phyloP scores from a whole-genome alignment of 2,797 vertebrate species.

The Paratrypauchen microcephalus region DNA sequence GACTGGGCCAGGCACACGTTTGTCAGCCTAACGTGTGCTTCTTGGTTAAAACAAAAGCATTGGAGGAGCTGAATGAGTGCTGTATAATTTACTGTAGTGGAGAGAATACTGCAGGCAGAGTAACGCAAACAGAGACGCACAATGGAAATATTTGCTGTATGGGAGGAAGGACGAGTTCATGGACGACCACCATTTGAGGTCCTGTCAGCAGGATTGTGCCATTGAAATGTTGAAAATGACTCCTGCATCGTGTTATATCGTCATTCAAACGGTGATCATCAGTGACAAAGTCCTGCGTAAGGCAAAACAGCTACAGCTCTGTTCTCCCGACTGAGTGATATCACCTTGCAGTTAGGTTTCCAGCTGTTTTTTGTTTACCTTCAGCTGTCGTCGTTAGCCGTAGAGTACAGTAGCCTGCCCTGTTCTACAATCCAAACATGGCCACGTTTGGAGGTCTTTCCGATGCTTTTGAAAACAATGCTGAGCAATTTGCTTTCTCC shows the following conservation, averaged over 20 bases:
- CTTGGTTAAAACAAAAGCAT: conserved; percentile 2
- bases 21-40: not conserved
- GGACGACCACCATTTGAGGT: not conserved
- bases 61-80: not conserved
- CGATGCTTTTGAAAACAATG: too few species aligned
- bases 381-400: too few species aligned
- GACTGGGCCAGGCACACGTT: conserved; percentile 4
- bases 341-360: too few species aligned
- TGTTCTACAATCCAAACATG: too few species aligned
- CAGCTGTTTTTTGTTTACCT: too few species aligned
- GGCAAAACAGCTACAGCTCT: not conserved
- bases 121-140: not conserved
- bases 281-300: not conserved
- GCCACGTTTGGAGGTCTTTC: too few species aligned
- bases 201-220: not conserved
- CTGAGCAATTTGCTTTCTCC: too few species aligned
- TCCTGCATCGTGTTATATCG: too few species aligned
- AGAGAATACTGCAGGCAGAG: not conserved
- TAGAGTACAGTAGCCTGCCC: too few species aligned
- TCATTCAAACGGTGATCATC: too few species aligned
- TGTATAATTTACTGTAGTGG: conserved; percentile 1
- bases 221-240: not conserved
- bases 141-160: not conserved
- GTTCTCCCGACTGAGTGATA: too few species aligned
- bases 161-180: not conserved